Base-by-base conservation (phyloP, 2,113 vertebrate genomes). In the Thamnaconus septentrionalis region DNA sequence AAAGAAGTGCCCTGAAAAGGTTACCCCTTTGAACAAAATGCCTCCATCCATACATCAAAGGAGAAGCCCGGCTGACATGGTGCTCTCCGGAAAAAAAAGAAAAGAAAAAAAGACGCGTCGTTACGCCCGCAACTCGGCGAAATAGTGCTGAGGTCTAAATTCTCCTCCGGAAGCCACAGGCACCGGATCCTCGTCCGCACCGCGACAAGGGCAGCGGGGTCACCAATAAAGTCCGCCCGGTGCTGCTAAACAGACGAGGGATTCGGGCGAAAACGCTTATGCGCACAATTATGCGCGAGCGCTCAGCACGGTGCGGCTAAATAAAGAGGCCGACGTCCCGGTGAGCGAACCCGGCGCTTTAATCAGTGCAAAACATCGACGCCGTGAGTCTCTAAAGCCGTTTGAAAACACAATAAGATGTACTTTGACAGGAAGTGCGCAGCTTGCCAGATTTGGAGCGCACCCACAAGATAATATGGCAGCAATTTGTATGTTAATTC, bases 21-120 rank as follows among this genome's bases (percentile, higher is more conserved):
- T 90, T 86, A 84, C 71, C 71, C 86, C 88, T 92, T 92, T 91
- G 85, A 90, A 90, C 88, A 90, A 89, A 92, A 90, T 69, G 81
- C 80, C 87, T 85, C 75, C 74, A 87, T 89, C 85, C 78, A 88
- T 82, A 87, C 85, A 91, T 91, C 85, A 92, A 91, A 92, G 82
- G 53, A 69, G 56, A 42, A 42, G 76, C 59, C 80, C 86, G 76
- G 57, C 81, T 86, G 82, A 85, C 82, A 85, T 60, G 52, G 73
- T 65, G 71, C 82, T 88, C 78, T 80, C 74, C 18, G n/a, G n/a
- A n/a, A n/a, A n/a, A n/a, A n/a, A n/a, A n/a, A n/a, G n/a, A n/a
- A n/a, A n/a, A n/a, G n/a, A n/a, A n/a, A n/a, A n/a, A n/a, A n/a
- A n/a, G n/a, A 81, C 70, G 63, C 70, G 64, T 56, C 61, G 79